These are phyloP conservation scores for Carpatolechia fugitivella DNA, from an alignment of 2,888 invertebrate genomes.

Conservation along the genomic window DNA sequence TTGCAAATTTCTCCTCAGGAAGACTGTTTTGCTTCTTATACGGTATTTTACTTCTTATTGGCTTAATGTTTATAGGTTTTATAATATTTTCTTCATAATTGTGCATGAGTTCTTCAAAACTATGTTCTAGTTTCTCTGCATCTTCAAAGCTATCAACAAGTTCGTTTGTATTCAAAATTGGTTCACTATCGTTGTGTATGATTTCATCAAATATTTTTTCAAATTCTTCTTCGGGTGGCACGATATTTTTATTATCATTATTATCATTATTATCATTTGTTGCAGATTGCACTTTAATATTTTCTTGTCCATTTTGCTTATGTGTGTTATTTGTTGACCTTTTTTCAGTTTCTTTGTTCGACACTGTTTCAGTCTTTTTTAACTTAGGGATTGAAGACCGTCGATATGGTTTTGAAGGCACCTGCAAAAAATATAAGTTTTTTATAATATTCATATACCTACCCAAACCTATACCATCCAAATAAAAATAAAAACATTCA, in stretches of 20 bases:
- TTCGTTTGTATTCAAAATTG: conserved; percentile 33
- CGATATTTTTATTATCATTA: not conserved
- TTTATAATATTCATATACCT: not conserved
- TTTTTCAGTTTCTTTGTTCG: not conserved
- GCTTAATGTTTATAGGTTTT: conserved; percentile 38
- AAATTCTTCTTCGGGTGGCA: conserved; percentile 55
- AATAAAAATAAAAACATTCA: too few species aligned
- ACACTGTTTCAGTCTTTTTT: conserved; percentile 26
- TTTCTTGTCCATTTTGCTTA: not conserved
- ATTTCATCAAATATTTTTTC: conserved; percentile 65
- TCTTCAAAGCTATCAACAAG: conserved; percentile 47
- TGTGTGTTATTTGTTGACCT: too few species aligned
- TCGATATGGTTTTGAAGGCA: conserved; percentile 21
- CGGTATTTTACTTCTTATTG: conserved; percentile 53
- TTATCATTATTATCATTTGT: not conserved
- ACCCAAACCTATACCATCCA: too few species aligned
- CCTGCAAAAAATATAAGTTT: conserved; percentile 15
- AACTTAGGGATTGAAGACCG: conserved; percentile 43
- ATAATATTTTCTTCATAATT: conserved; percentile 53
- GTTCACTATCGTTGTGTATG: conserved; percentile 29
- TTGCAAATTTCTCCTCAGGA: conserved; percentile 38
- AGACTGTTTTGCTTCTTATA: conserved; percentile 49
- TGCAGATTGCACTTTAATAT: too few species aligned
- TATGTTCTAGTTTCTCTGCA: conserved; percentile 51
- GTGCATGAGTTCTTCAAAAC: conserved; percentile 66